Base-by-base conservation (phyloP, 2,797 vertebrate species). In the Acropternis orthonyx region DNA sequence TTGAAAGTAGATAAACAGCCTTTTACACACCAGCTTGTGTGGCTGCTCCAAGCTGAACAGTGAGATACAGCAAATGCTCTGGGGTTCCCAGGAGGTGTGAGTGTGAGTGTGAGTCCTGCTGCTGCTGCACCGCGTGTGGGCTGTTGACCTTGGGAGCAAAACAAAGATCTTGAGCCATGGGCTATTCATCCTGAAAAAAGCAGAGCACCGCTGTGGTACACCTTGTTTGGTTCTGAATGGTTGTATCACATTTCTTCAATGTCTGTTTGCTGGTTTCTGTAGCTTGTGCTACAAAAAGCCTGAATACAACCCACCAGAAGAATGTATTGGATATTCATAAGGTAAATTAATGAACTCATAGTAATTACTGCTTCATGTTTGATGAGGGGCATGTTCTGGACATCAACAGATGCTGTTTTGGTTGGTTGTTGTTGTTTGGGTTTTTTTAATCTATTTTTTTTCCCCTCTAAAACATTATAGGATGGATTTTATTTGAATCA, bases 121-220 rank as follows among this genome's bases (percentile, higher is more conserved):
- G 41, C 27, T 54, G 36, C 24, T 51, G 36, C 55, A 30, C 37
- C 62, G 44, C 10, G 18, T 6, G 36, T 8, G 37, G 5, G 32
- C 49, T 71, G 4, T 8, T 65, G 83, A 34, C 41, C 49, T 34
- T 10, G 65, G 26, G 75, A 90, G 22, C 0, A 4, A 19, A 76
- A 37, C 9, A 54, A 51, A 56, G 28, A 59, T 32, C 34, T 32
- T 0, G 0, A 84, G 36, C 36, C 34, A 3, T 5, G 15, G 20
- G 13, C 73, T 55, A 20, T 18, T 63, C 30, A 71, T 52, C 22
- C 41, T 34, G 32, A n/a, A 68, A 83, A 67, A 44, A 7, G 54
- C 32, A 75, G 8, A 84, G 1, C 39, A 36, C 8, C 2, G 1
- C 2, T 11, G 9, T 49, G 39, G 49, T 22, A 11, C 4, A 12